Evolutionary conservation across 2,888 invertebrate species (phyloP), one percentile per base, ranked within the genome.

Genomic region (Julus scanicus): DNA sequence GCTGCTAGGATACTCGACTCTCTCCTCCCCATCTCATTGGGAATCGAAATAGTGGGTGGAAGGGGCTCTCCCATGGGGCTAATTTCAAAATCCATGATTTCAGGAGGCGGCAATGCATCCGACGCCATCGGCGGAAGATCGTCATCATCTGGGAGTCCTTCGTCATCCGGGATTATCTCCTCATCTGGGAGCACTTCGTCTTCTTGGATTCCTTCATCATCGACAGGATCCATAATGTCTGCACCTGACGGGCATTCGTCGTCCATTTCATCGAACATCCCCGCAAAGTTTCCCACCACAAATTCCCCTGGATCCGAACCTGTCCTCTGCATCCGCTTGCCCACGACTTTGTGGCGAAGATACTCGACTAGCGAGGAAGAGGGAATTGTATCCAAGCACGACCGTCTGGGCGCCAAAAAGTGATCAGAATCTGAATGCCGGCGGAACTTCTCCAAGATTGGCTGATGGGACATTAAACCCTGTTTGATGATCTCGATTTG

Each of bases 391-490:
- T 57, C 88, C 20, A 44, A 2, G 40, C 89, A 87, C 17, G 89
- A 88, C 20, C 89, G 89, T 40, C 89, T 88, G n/a, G 89, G 89
- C 80, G 89, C 89, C 63, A 92, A 93, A 90, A 94, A 94, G 90
- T 94, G 93, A 90, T 94, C 94, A 85, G 94, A 93, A 91, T 94
- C 94, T 90, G 94, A 94, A 92, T 94, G 93, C 90, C 94, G 93
- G 89, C 94, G 93, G 89, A 93, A 90, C 87, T 91, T 91, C 87
- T 91, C 91, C 44, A 89, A 84, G 9, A 88, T 57, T 20, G 89
- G 93, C 92, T 95, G 95, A 91, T 95, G 95, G 90, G 95, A 94
- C 88, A 95, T 95, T 90, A 95, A 93, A 89, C 95, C 95, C 90
- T 95, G 95, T 91, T 95, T 95, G 92, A 93, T 94, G 44, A 87